phyloP scores from a whole-genome alignment of 2,888 invertebrate species.

The Linnaemya tessellans region DNA sequence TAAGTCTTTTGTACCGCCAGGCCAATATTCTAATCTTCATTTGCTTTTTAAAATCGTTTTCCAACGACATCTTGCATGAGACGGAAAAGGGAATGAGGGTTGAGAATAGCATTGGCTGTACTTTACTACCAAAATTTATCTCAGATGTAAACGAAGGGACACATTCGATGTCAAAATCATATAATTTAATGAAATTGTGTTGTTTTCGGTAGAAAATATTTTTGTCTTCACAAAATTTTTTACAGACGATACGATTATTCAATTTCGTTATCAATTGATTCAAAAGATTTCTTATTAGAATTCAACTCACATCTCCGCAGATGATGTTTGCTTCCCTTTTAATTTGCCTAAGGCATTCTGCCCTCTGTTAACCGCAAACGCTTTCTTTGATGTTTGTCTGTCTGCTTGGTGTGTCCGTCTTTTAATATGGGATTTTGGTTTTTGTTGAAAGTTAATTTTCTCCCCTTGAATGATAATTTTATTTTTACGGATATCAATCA shows the following conservation, averaged over 20 bases:
- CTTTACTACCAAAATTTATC: background rate
- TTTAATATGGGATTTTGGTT: background rate
- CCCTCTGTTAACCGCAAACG: constrained; percentile 2
- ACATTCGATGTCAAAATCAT: background rate
- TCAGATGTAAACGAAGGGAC: background rate
- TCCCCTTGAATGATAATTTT: background rate
- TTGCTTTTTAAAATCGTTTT: too few relatives aligned
- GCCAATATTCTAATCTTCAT: too few relatives aligned
- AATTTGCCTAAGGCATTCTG: constrained; percentile 1
- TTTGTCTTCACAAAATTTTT: background rate
- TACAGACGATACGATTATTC: background rate
- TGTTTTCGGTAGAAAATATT: background rate
- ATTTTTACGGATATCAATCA: background rate
- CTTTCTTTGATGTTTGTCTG: background rate
- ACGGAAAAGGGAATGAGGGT: too few relatives aligned
- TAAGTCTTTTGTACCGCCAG: too few relatives aligned
- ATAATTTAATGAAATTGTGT: background rate
- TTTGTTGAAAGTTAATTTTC: background rate
- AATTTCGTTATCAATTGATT: background rate
- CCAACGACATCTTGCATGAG: too few relatives aligned
- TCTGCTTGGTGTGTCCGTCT: background rate
- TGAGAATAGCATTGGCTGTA: background rate
- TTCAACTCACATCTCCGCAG: background rate
- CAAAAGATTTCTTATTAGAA: background rate
- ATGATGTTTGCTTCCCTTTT: background rate